Percentiles rank a stretch among this genome's conserved stretches.
These are phyloP conservation scores for Axinella damicornis DNA, from an alignment of 37 sponge, comb jelly and placozoan genomes.

Conservation along the genomic window DNA sequence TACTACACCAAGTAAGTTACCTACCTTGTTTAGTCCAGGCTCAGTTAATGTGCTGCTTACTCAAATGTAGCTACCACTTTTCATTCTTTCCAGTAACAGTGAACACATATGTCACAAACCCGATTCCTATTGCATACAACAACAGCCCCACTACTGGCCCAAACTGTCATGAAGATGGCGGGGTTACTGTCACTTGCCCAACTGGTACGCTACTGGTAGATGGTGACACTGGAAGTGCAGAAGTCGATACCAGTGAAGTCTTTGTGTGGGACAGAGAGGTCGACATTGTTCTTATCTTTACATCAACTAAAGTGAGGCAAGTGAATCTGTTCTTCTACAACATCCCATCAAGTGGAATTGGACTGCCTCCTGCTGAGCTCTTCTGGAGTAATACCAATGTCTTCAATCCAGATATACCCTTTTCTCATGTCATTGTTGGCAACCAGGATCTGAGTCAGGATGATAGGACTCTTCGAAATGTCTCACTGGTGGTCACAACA, in stretches of 20 bases:
- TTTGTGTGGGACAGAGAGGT: constrained; percentile 38
- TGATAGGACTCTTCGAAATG: constrained; percentile 33
- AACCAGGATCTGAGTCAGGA: constrained; percentile 40
- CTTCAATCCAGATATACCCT: background rate
- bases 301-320: background rate
- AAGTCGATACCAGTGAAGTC: background rate
- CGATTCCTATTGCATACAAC: too few species aligned
- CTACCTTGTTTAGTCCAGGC: too few species aligned
- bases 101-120: too few species aligned
- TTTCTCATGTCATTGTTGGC: constrained; percentile 13
- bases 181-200: too few species aligned
- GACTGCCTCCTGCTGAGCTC: constrained; percentile 43
- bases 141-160: too few species aligned
- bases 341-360: constrained; percentile 44
- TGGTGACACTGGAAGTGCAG: constrained; percentile 40
- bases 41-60: too few species aligned
- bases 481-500: constrained; percentile 26
- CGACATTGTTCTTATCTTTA: too few species aligned
- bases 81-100: too few species aligned
- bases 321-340: constrained; percentile 65
- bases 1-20: too few species aligned
- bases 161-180: too few species aligned
- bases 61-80: too few species aligned
- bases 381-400: background rate
- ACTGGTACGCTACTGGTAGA: constrained; percentile 26